These are phyloP conservation scores for Mylabris phalerata DNA, from an alignment of 1,140 invertebrate genomes.

Conservation along the genomic window DNA sequence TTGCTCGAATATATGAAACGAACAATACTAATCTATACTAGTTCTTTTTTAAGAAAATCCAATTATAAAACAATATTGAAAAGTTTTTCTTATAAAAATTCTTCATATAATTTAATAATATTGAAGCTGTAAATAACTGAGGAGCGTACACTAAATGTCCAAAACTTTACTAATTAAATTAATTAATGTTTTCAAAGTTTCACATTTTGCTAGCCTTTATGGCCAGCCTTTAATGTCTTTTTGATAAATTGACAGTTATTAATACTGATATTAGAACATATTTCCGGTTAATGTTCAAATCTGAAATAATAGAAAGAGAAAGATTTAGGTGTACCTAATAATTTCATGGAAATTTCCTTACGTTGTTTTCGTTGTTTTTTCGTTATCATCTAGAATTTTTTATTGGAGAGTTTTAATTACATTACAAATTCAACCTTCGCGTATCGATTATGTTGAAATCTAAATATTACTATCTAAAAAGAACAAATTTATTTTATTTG, in stretches of 20 bases:
- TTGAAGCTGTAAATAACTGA: slow-evolving; percentile 31
- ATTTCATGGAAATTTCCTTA: too few relatives aligned
- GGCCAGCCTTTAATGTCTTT: slow-evolving; percentile 34
- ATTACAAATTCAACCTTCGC: slow-evolving; percentile 5
- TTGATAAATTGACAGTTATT: slow-evolving; percentile 40
- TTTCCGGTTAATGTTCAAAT: slow-evolving; percentile 1
- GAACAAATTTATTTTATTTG: slow-evolving; percentile 34
- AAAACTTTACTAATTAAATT: slow-evolving; percentile 39
- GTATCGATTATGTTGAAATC: slow-evolving; percentile 28
- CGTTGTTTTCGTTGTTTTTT: too few relatives aligned
- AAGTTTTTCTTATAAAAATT: slow-evolving; percentile 1
- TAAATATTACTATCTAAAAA: slow-evolving; percentile 34
- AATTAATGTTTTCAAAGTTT: slow-evolving; percentile 38
- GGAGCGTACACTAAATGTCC: slow-evolving; percentile 27
- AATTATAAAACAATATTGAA: too few relatives aligned
- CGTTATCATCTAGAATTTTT: too few relatives aligned
- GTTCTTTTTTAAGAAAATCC: too few relatives aligned
- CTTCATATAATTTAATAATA: slow-evolving; percentile 28
- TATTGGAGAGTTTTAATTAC: too few relatives aligned
- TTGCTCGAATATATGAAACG: not conserved
- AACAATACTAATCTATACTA: too few relatives aligned
- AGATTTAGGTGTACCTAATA: too few relatives aligned
- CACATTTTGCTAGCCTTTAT: slow-evolving; percentile 26
- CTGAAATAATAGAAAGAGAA: not conserved
- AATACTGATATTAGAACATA: slow-evolving; percentile 28